Evolutionary conservation across 1,140 invertebrate species (phyloP).

Genomic region (Octopus sinensis): DNA sequence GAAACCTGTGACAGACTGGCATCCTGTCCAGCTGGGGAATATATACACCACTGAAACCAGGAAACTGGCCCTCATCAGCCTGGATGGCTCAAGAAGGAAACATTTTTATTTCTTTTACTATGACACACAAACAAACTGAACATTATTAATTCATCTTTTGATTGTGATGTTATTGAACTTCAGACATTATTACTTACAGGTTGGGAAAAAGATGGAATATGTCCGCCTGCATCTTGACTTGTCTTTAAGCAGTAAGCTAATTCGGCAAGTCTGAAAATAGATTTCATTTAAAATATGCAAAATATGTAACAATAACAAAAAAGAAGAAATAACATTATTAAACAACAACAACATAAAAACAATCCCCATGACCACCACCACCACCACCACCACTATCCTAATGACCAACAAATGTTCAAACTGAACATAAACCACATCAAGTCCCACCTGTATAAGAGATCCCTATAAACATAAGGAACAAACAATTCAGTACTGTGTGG

Average conservation of each 20-base stretch:
- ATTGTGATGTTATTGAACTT: background rate
- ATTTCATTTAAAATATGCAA: conserved; percentile 17
- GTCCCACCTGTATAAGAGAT: background rate
- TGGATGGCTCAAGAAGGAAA: background rate
- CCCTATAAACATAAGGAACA: background rate
- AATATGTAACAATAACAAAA: conserved; percentile 11
- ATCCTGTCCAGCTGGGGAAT: background rate
- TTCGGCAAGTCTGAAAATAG: conserved; percentile 69
- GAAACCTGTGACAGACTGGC: background rate
- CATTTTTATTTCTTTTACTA: background rate
- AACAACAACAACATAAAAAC: background rate
- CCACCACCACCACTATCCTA: background rate
- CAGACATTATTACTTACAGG: conserved; percentile 17
- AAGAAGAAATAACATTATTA: background rate
- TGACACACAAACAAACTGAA: background rate
- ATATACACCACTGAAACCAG: background rate
- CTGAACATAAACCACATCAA: background rate
- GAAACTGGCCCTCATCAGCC: background rate
- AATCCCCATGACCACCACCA: background rate
- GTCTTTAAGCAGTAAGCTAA: conserved; percentile 74
- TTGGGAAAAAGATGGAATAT: conserved; percentile 23
- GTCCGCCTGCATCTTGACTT: conserved; percentile 51
- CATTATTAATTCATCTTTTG: background rate
- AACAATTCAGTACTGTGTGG: too few species aligned
- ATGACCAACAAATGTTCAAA: background rate